These are phyloP conservation scores for Eupelmus urozonus DNA, from an alignment of 2,888 invertebrate species.

Conservation along the genomic window DNA sequence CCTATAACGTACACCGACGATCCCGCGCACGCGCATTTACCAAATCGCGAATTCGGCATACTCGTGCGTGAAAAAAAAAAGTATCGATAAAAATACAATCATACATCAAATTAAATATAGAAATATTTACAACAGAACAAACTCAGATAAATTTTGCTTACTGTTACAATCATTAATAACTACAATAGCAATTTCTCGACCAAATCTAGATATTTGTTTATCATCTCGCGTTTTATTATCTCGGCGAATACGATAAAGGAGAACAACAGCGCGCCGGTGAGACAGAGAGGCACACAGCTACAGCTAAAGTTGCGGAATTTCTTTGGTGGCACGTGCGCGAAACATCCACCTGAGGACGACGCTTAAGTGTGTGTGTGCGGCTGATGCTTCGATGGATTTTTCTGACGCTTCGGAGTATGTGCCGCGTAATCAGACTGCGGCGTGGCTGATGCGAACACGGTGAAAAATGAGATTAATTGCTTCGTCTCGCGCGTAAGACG, in stretches of 20 bases:
- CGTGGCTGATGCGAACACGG: conserved; percentile 22
- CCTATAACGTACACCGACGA: no score
- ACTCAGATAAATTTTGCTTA: no score
- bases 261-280: not conserved
- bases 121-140: no score
- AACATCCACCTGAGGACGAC: conserved; percentile 47
- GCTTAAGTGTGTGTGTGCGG: not conserved
- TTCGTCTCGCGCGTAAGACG: conserved; percentile 4
- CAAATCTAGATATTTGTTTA: no score
- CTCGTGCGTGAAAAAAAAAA: no score
- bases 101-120: no score
- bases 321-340: conserved; percentile 44
- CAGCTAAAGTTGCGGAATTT: not conserved
- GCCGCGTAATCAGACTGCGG: conserved; percentile 39
- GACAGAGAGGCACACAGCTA: not conserved
- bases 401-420: conserved; percentile 12
- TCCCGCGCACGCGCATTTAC: no score
- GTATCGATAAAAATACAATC: no score
- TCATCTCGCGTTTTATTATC: not conserved
- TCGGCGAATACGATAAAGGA: not conserved
- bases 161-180: no score
- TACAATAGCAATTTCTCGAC: no score
- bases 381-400: conserved; percentile 39
- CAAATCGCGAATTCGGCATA: no score
- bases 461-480: conserved; percentile 47